Conservation (phyloP, 2,888 invertebrate genomes). For the Sericinus montela region DNA sequence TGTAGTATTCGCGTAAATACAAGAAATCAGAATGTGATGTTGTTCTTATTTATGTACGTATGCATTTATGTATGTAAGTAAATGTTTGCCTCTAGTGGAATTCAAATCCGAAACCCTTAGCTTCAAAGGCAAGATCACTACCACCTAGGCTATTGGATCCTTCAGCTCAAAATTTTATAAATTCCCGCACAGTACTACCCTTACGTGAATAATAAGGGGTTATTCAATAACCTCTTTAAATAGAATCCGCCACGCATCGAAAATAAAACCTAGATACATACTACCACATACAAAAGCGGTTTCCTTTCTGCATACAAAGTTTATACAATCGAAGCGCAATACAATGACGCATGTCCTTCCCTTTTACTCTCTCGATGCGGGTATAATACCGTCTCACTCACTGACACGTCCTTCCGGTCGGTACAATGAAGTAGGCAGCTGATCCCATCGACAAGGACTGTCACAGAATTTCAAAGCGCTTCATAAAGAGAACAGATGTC, state of each 20-base stretch:
- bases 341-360: slow-evolving; percentile 63
- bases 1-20: too few relatives aligned
- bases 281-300: slow-evolving; percentile 45
- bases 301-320: slow-evolving; percentile 65
- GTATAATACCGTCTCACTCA: slow-evolving; percentile 62
- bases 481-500: slow-evolving; percentile 33
- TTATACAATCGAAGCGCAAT: slow-evolving; percentile 61
- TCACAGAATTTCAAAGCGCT: slow-evolving; percentile 41
- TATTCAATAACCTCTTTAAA: background rate
- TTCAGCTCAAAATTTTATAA: too few relatives aligned
- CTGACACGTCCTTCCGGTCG: slow-evolving; percentile 67
- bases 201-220: background rate
- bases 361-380: slow-evolving; percentile 54
- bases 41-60: too few relatives aligned
- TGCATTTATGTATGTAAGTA: too few relatives aligned
- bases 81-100: too few relatives aligned
- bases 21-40: too few relatives aligned
- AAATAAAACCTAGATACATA: background rate
- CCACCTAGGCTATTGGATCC: too few relatives aligned
- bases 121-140: too few relatives aligned
- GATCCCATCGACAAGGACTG: slow-evolving; percentile 52
- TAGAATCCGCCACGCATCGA: background rate
- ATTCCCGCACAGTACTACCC: too few relatives aligned
- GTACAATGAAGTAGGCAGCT: slow-evolving; percentile 34
- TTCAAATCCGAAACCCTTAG: too few relatives aligned